Percentiles rank a stretch among this genome's conserved stretches.
Conservation (phyloP, 2,888 invertebrate species). For the Onchidella celtica region DNA sequence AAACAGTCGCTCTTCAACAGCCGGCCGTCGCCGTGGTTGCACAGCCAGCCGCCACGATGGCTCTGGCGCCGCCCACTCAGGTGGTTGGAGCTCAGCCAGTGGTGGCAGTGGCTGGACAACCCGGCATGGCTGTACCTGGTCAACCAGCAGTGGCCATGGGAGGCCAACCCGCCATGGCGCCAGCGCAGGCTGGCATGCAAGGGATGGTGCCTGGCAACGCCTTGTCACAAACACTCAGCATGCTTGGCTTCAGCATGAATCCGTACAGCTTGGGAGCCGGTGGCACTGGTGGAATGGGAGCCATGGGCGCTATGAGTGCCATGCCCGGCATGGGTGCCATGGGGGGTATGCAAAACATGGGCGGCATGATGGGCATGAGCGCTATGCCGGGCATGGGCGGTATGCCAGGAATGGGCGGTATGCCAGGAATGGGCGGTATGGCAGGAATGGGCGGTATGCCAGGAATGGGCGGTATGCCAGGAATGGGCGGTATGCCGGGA, state of each 20-base stretch:
- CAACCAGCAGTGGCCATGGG: background rate
- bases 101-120: background rate
- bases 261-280: background rate
- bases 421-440: conserved; percentile 20
- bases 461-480: conserved; percentile 12
- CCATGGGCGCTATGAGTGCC: conserved; percentile 11
- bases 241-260: conserved; percentile 4
- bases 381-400: conserved; percentile 24
- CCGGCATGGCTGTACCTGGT: background rate
- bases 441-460: conserved; percentile 11
- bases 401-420: conserved; percentile 3
- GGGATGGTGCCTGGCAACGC: background rate
- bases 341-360: conserved; percentile 11
- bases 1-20: background rate
- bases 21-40: background rate
- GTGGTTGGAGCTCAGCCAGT: background rate
- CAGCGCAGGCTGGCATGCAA: background rate
- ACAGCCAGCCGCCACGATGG: background rate
- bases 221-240: background rate
- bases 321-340: background rate
- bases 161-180: background rate
- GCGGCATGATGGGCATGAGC: background rate
- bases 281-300: background rate
- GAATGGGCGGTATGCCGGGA: conserved; percentile 25
- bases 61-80: background rate